phyloP scores from a whole-genome alignment of 2,113 vertebrate genomes.

The Antigone vipio region DNA sequence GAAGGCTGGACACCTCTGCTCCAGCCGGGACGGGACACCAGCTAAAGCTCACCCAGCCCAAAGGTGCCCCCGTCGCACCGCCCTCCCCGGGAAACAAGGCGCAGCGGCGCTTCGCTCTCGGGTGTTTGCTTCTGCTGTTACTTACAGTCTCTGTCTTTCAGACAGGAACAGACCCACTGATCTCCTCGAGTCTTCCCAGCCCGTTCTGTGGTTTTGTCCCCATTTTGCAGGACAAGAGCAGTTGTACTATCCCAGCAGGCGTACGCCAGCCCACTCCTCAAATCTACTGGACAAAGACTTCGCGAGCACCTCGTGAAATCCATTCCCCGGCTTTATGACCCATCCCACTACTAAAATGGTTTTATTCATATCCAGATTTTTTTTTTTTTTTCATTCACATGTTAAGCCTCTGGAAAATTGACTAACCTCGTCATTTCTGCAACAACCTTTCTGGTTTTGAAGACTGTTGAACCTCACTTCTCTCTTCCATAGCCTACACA shows the following conservation, averaged over 20 bases:
- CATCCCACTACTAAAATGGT: neutral
- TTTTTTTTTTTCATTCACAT: neutral
- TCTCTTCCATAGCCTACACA: neutral
- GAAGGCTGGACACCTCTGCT: neutral
- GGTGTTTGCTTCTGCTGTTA: neutral
- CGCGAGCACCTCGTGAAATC: neutral
- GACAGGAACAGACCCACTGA: neutral
- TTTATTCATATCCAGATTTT: neutral
- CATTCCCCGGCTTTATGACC: neutral
- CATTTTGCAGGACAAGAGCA: neutral
- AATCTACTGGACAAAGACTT: neutral
- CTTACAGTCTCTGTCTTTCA: neutral
- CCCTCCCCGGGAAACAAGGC: neutral
- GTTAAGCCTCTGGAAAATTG: neutral
- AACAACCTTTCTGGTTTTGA: neutral
- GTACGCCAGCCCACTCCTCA: neutral
- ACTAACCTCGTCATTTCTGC: neutral
- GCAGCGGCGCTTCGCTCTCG: rapidly evolving
- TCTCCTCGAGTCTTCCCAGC: neutral
- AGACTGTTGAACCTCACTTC: neutral
- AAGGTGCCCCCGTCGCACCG: neutral
- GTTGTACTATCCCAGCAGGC: neutral
- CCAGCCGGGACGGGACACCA: neutral
- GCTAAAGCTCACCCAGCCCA: neutral
- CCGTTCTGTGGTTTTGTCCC: neutral